Evolutionary conservation across 2,888 invertebrate species (phyloP), one percentile per base, ranked within the genome.

Genomic region (Trichogramma evanescens): DNA sequence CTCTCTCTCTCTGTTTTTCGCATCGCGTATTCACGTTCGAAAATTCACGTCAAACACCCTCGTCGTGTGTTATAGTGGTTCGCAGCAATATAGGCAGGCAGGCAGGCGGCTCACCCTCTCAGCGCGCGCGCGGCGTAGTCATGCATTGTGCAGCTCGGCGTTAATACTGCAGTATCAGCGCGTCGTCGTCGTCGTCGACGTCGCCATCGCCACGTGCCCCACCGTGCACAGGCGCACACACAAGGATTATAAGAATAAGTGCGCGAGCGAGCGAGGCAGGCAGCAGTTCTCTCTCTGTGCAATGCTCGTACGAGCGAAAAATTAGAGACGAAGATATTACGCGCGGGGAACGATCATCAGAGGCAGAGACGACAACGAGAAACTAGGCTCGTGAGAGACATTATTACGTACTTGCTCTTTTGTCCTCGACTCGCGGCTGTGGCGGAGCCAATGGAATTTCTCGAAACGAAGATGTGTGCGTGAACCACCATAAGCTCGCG

Each of bases 101-200:
- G 26, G 26, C 26, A 26, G 26, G 26, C 26, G 26, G 26, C 26
- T 26, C 26, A 26, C 26, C 26, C 26, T 26, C 5, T 7, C 50
- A 42, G 9, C 41, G 3, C n/a, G 45, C 54, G 9, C 13, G 52
- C 42, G 5, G 56, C 43, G 4, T 38, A 42, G 39, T 26, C 50
- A 42, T 49, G 9, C 54, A 2, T n/a, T 7, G 13, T 38, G 49
- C 9, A 40, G 39, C 50, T 52, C 6, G 7, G 54, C 61, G 58
- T 62, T 58, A 62, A 58, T 62, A 58, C 58, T 55, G 58, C 58
- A 58, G 61, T 55, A 62, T 58, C 55, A 58, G 61, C 56, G 61
- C 60, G 50, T 10, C 55, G 42, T 9, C 42, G 44, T 9, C 39
- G 3, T 13, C 26, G 42, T 48, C 8, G 44, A 41, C 42, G 42